Percentiles rank a stretch among this genome's conserved stretches.
Evolutionary conservation across 2,797 vertebrate genomes (phyloP).

Genomic region (Hirundo rustica): DNA sequence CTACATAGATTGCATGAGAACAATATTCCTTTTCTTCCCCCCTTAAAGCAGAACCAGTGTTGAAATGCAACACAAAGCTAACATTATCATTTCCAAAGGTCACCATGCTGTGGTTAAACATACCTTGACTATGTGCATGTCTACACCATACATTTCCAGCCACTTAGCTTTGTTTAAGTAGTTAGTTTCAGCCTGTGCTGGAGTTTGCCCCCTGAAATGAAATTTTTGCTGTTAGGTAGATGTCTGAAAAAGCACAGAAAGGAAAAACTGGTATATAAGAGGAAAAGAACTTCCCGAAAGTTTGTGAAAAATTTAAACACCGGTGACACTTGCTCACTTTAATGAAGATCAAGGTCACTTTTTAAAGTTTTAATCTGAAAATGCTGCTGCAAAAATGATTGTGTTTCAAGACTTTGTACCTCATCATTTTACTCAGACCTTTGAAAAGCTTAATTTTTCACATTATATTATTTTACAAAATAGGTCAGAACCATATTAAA

Average conservation of each 20-base stretch:
- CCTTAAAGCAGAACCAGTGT: not conserved
- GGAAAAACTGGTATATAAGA: not conserved
- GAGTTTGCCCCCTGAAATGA: constrained; percentile 90
- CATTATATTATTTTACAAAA: not conserved
- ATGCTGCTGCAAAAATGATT: rapidly evolving
- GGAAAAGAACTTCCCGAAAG: not conserved
- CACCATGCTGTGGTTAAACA: not conserved
- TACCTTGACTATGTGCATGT: constrained; percentile 99
- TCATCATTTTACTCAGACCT: not conserved
- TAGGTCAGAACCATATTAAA: not conserved
- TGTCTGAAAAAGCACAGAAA: constrained; percentile 16
- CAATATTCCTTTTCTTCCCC: not conserved
- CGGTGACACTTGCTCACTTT: not conserved
- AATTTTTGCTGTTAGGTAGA: constrained; percentile 25
- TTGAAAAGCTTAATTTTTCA: not conserved
- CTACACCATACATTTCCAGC: constrained; percentile 99
- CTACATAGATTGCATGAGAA: not conserved
- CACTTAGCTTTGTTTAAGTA: constrained; percentile 99
- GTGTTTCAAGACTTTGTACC: not conserved
- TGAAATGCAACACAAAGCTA: not conserved
- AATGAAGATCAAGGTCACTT: not conserved
- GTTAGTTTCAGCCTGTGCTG: constrained; percentile 96
- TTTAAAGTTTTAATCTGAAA: not conserved
- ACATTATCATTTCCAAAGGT: not conserved
- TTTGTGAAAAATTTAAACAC: not conserved